Conservation (phyloP, 1,140 invertebrate genomes). For the Eupristina koningsbergeri region DNA sequence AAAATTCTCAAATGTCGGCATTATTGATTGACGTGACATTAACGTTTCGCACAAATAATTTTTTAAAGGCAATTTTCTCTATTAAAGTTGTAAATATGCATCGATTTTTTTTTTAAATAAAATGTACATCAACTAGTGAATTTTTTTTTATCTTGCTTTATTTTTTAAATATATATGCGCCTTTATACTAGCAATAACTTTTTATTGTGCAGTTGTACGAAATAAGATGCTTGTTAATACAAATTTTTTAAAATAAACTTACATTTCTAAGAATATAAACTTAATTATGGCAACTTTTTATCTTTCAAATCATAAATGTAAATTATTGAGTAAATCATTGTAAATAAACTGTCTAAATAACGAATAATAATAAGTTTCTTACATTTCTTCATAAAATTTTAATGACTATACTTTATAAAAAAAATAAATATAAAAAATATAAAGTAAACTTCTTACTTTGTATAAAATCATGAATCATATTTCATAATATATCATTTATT, state of each 20-base stretch:
- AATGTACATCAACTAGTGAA: background rate
- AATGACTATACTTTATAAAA: constrained; percentile 24
- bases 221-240: constrained; percentile 1
- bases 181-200: no score
- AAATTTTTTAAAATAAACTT: constrained; percentile 5
- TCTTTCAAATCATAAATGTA: constrained; percentile 7
- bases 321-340: constrained; percentile 24
- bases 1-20: background rate
- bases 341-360: constrained; percentile 38
- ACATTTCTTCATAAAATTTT: constrained; percentile 44
- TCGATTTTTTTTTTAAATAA: background rate
- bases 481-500: no score
- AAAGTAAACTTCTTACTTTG: background rate
- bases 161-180: no score
- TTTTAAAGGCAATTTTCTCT: constrained; percentile 30
- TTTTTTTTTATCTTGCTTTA: no score
- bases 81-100: constrained; percentile 9
- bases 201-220: no score
- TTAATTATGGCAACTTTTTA: constrained; percentile 32
- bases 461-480: background rate
- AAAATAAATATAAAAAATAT: constrained; percentile 26
- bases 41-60: constrained; percentile 25
- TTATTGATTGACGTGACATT: constrained; percentile 45
- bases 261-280: background rate
- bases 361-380: constrained; percentile 45